A percentile compares a stretch with the other conserved stretches of the same genome.
Evolutionary conservation across 30 jellyfish, hydroid and myxozoan species (phyloP).

Genomic region (Cassiopea xamachana): DNA sequence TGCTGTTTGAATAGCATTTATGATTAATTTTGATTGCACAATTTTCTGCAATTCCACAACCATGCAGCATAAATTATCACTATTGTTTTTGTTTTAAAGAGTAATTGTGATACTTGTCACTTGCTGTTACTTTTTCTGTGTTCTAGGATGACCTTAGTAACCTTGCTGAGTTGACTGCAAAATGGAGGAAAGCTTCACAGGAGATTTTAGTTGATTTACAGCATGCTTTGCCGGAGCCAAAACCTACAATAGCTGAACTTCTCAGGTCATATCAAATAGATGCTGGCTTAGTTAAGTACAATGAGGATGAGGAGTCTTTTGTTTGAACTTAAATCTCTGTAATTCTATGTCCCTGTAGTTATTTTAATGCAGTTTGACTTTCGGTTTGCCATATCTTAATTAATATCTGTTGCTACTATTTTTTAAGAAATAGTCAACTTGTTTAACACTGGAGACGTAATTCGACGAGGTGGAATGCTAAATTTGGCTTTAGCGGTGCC

Average conservation of each 20-base stretch:
- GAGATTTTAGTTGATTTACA: constrained; percentile 58
- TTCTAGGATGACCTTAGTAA: constrained; percentile 55
- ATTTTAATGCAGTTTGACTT: not conserved
- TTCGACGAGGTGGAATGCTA: no score
- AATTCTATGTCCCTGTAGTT: not conserved
- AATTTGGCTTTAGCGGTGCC: no score
- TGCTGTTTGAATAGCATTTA: no score
- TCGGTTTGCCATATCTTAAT: no score
- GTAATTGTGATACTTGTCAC: not conserved
- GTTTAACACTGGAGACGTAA: no score
- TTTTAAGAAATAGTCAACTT: no score
- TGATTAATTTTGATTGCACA: no score
- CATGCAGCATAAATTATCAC: no score
- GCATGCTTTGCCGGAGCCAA: constrained; percentile 65
- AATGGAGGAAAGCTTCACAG: constrained; percentile 69
- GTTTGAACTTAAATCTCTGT: not conserved
- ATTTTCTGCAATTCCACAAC: no score
- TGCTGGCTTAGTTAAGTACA: constrained; percentile 2
- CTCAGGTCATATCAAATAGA: constrained; percentile 40
- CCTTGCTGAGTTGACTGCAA: constrained; percentile 38
- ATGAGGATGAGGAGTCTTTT: constrained; percentile 47
- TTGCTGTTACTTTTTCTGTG: not conserved
- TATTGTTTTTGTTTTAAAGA: no score
- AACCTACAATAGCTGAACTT: constrained; percentile 50
- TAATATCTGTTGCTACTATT: no score